A percentile compares a stretch with the other conserved stretches of the same genome.
Evolutionary conservation across 2,113 vertebrate species (phyloP).

Genomic region (Coturnix japonica): DNA sequence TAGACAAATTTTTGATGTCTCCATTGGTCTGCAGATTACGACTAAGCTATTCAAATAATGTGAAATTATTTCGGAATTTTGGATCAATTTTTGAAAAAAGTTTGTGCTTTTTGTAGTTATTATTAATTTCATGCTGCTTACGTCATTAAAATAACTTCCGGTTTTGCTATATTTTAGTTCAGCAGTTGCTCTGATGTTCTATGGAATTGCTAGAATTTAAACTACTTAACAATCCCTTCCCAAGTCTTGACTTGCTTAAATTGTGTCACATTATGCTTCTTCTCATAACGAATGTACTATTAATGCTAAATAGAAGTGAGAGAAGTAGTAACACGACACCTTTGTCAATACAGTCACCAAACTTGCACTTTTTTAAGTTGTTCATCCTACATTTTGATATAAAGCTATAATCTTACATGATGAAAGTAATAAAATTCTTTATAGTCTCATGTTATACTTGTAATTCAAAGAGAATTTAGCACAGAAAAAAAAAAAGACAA

Average conservation of each 20-base stretch:
- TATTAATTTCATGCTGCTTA: neutral
- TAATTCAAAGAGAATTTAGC: neutral
- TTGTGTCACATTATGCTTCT: neutral
- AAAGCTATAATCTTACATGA: neutral
- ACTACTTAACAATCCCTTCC: neutral
- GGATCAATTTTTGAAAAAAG: neutral
- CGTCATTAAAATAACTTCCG: neutral
- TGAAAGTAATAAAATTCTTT: neutral
- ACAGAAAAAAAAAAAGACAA: neutral
- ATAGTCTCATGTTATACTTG: neutral
- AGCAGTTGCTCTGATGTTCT: neutral
- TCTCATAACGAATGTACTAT: neutral
- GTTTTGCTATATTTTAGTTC: neutral
- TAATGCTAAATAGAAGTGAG: neutral
- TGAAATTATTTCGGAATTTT: neutral
- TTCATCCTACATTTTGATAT: neutral
- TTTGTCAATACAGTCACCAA: neutral
- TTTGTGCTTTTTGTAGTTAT: neutral
- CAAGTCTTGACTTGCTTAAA: neutral
- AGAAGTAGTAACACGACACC: neutral
- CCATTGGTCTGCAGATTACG: neutral
- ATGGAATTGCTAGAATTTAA: neutral
- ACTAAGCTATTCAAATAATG: neutral
- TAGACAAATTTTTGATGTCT: neutral
- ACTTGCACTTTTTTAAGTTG: neutral